Conservation (phyloP, 2,113 vertebrate genomes). For the Alosa alosa region DNA sequence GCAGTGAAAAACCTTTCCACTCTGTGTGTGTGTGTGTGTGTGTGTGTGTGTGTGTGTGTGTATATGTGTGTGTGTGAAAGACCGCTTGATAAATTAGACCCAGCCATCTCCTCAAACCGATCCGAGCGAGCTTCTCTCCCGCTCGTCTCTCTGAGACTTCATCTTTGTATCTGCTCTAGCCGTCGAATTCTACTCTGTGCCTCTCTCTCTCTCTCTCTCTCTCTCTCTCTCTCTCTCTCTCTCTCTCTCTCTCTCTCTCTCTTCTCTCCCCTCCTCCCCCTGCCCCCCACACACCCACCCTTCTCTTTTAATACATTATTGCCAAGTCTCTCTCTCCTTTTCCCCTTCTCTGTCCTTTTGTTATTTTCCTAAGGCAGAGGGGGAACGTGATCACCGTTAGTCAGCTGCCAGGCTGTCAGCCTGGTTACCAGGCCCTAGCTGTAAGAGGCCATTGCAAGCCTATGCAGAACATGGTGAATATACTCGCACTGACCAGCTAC, state of each 20-base stretch:
- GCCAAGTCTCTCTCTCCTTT: conserved; percentile 72
- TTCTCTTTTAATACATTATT: conserved; percentile 61
- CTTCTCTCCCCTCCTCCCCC: conserved; percentile 23
- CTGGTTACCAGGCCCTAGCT: conserved; percentile 77
- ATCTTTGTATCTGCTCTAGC: not conserved
- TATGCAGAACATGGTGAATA: conserved; percentile 81
- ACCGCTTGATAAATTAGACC: not conserved
- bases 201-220: conserved; percentile 1
- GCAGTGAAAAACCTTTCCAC: not conserved
- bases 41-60: not conserved
- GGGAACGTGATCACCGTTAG: conserved; percentile 75
- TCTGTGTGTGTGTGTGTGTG: not conserved
- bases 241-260: not conserved
- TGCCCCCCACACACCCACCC: conserved; percentile 20
- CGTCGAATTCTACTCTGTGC: not conserved
- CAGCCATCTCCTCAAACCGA: not conserved
- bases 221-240: conserved; percentile 53
- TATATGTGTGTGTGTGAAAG: not conserved
- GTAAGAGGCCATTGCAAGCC: conserved; percentile 78
- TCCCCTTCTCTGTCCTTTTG: conserved; percentile 18
- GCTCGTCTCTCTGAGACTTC: not conserved
- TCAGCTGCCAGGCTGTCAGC: conserved; percentile 73
- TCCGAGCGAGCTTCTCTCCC: not conserved
- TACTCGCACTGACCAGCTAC: conserved; percentile 61
- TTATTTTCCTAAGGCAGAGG: conserved; percentile 74